Evolutionary conservation across 1,140 invertebrate species (phyloP).

Genomic region (Aphidius gifuensis): DNA sequence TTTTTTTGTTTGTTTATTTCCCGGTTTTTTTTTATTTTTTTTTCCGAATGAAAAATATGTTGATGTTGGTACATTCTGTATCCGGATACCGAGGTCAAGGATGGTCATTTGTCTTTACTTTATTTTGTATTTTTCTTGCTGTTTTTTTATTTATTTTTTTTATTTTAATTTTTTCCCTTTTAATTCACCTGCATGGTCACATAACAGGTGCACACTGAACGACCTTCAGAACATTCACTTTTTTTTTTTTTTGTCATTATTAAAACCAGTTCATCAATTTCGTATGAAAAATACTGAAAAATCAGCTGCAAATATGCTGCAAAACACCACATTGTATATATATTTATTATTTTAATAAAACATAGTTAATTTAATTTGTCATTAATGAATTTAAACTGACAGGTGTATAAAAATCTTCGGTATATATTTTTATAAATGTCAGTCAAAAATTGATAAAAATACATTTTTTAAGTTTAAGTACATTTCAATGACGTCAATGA

Average conservation of each 20-base stretch:
- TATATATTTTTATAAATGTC: too few species aligned
- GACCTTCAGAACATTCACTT: constrained; percentile 37
- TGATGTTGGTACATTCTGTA: constrained; percentile 14
- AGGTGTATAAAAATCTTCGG: too few species aligned
- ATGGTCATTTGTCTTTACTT: constrained; percentile 21
- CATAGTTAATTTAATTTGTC: too few species aligned
- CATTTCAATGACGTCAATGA: constrained; percentile 17
- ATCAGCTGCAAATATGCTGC: too few species aligned
- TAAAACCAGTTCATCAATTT: background rate
- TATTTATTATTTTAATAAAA: too few species aligned
- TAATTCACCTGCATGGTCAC: constrained; percentile 23
- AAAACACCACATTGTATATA: too few species aligned
- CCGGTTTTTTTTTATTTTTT: background rate
- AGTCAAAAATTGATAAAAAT: too few species aligned
- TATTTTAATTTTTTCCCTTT: background rate
- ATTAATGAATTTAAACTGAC: too few species aligned
- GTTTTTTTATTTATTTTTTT: background rate
- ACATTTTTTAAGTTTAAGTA: too few species aligned
- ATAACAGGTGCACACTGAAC: constrained; percentile 27
- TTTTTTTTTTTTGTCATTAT: constrained; percentile 1
- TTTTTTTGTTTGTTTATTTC: background rate
- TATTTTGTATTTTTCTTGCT: constrained; percentile 8
- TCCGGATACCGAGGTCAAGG: constrained; percentile 26
- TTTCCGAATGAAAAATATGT: background rate
- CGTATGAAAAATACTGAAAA: background rate